Evolutionary conservation across 2,113 vertebrate species (phyloP).

Genomic region (Pseudopodoces humilis): DNA sequence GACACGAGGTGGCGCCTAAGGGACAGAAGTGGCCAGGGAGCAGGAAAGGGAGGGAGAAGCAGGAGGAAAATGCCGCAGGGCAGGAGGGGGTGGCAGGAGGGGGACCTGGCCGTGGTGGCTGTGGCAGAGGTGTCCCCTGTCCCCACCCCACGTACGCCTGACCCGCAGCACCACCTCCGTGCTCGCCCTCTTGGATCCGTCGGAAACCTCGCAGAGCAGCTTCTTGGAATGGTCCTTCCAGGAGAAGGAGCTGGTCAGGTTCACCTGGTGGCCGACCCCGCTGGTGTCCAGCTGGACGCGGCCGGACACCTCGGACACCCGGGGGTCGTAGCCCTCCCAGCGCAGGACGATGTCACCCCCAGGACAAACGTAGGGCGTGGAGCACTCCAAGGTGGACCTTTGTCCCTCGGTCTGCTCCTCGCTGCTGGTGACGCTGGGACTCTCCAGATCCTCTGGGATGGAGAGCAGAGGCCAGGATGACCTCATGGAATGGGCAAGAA

Average conservation of each 20-base stretch:
- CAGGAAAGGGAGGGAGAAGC: not conserved
- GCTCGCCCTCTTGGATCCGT: not conserved
- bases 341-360: not conserved
- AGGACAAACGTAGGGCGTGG: slow-evolving; percentile 67
- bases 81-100: not conserved
- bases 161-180: slow-evolving; percentile 52
- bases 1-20: not conserved
- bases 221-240: slow-evolving; percentile 71
- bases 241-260: slow-evolving; percentile 52
- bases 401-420: slow-evolving; percentile 12
- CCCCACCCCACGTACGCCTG: slow-evolving; percentile 52
- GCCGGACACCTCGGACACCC: not conserved
- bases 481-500: accelerated
- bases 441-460: slow-evolving; percentile 18
- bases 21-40: not conserved
- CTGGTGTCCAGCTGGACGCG: slow-evolving; percentile 12
- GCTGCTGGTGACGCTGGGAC: not conserved
- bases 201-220: slow-evolving; percentile 41
- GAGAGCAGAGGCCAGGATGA: not conserved
- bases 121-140: accelerated
- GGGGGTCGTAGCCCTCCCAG: slow-evolving; percentile 64
- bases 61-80: not conserved
- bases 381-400: slow-evolving; percentile 52
- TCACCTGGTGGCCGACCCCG: not conserved
- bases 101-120: accelerated